These are phyloP conservation scores for Drosophila robusta DNA, from an alignment of 2,888 invertebrate species.

Conservation along the genomic window DNA sequence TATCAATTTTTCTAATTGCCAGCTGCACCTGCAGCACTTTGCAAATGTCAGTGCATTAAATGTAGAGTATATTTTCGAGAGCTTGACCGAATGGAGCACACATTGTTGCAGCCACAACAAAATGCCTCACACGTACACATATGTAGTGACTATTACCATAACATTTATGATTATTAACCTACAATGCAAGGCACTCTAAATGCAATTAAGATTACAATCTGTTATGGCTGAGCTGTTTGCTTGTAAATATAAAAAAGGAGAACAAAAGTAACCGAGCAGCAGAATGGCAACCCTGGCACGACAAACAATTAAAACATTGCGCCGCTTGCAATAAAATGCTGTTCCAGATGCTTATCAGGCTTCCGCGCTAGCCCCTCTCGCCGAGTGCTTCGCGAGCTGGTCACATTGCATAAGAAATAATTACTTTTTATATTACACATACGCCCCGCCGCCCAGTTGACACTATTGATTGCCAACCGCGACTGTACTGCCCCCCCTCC, in stretches of 20 bases:
- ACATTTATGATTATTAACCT: conserved; percentile 81
- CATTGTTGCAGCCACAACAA: conserved; percentile 56
- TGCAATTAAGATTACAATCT: conserved; percentile 79
- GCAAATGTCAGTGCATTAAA: conserved; percentile 47
- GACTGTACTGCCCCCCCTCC: conserved; percentile 9
- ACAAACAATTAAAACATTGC: conserved; percentile 80
- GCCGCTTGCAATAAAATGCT: conserved; percentile 75
- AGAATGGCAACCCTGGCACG: conserved; percentile 65
- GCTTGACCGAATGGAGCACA: conserved; percentile 9
- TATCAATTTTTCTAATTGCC: conserved; percentile 61
- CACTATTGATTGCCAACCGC: conserved; percentile 70
- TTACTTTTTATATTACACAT: conserved; percentile 79
- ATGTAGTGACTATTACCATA: conserved; percentile 71
- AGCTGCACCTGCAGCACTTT: conserved; percentile 6
- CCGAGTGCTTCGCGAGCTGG: conserved; percentile 7
- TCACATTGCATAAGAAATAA: conserved; percentile 78
- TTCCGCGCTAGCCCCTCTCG: background rate
- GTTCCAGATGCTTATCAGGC: conserved; percentile 74
- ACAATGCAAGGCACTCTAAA: conserved; percentile 81
- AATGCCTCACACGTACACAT: conserved; percentile 44
- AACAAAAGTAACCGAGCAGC: conserved; percentile 31
- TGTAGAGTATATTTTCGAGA: conserved; percentile 38
- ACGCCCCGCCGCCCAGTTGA: conserved; percentile 65
- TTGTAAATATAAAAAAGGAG: conserved; percentile 26
- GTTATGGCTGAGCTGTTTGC: conserved; percentile 65